Conservation (phyloP, 1,140 invertebrate genomes). For the Paralvinella palmiformis region DNA sequence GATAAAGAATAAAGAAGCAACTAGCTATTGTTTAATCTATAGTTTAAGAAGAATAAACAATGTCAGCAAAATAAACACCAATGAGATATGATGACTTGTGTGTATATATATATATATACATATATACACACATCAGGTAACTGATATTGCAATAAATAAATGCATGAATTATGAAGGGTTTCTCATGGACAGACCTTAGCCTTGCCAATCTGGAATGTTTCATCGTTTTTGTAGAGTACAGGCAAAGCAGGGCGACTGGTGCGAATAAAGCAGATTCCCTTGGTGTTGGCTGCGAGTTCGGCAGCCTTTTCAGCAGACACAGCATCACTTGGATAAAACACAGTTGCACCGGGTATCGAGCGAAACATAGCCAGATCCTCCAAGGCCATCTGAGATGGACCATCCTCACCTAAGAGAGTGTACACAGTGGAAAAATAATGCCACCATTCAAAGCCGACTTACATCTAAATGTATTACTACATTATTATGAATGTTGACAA, state of each 20-base stretch:
- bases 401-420: constrained; percentile 72
- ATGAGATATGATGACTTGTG: too few relatives aligned
- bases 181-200: constrained; percentile 54
- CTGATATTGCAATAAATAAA: too few relatives aligned
- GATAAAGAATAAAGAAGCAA: too few relatives aligned
- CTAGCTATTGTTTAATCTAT: too few relatives aligned
- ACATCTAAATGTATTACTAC: too few relatives aligned
- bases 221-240: constrained; percentile 82
- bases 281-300: constrained; percentile 91
- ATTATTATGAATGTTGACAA: too few relatives aligned
- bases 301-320: constrained; percentile 88
- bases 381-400: constrained; percentile 98
- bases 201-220: constrained; percentile 67
- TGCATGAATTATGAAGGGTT: too few relatives aligned
- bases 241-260: constrained; percentile 86
- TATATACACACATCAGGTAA: too few relatives aligned
- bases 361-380: constrained; percentile 97
- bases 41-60: too few relatives aligned
- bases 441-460: too few relatives aligned
- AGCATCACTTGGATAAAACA: constrained; percentile 96
- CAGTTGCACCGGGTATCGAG: constrained; percentile 79
- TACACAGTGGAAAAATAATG: background rate
- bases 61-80: too few relatives aligned
- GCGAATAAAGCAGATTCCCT: constrained; percentile 92
- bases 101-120: too few relatives aligned